Base-by-base conservation (phyloP, 2,113 vertebrate species). In the Passer domesticus region DNA sequence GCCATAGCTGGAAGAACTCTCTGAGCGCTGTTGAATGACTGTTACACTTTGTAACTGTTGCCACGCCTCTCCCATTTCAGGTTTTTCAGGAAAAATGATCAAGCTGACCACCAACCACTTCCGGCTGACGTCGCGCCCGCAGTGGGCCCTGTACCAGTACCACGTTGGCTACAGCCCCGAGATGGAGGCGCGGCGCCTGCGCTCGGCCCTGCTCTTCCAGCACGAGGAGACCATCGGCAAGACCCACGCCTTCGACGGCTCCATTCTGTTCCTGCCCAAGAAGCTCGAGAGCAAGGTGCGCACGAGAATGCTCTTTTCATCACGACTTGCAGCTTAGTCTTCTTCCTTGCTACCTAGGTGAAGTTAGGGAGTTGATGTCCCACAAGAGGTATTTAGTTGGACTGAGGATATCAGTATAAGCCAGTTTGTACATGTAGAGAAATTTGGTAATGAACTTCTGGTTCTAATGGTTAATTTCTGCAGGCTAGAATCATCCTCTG, bases 141-240 rank as follows among this genome's bases (percentile, higher is more conserved):
- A 99, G 69, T 99, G 99, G 99, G 97, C 98, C 50, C 96, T 99
- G 2, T 99, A 98, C 80, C 99, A 99, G 94, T 99, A 99, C 81
- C 99, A 99, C 9, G 97, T 99, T 43, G 98, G 95, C 96, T 99
- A 98, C 81, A 98, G 96, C 16, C 99, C 99, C 0, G 96, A 98
- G 25, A 98, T 99, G 98, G 99, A 99, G 95, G 98, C 99, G 5
- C 98, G 98, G 4, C 98, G 98, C 17, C 94, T 99, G 67, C 98
- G 99, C 50, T 96, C 97, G 0, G 99, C 98, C 1, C 98, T 99
- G 55, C 98, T 99, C 17, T 99, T 97, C 72, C 98, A 98, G 46
- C 99, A 99, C 2, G 98, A 98, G 14, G 98, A 99, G 12, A 55
- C 96, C 1, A 97, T 99, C 41, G 99, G 99, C 17, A 94, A 95